Evolutionary conservation across 2,888 invertebrate genomes (phyloP).

Genomic region (Trichacis sp.): DNA sequence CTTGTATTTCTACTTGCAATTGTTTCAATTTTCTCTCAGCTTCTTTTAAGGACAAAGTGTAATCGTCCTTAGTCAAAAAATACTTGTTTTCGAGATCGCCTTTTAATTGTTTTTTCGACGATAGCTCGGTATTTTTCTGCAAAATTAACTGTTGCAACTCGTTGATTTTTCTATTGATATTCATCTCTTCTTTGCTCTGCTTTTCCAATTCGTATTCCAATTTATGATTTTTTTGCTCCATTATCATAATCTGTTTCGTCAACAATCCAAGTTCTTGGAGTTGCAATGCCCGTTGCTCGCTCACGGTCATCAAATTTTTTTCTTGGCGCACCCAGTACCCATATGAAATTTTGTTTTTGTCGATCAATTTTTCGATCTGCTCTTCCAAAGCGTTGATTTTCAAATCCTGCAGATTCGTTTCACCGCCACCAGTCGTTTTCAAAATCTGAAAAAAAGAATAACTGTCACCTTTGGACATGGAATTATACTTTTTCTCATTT

Average conservation of each 20-base stretch:
- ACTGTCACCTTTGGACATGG: not conserved
- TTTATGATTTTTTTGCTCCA: slow-evolving; percentile 81
- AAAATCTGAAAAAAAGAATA: slow-evolving; percentile 51
- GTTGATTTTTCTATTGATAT: slow-evolving; percentile 74
- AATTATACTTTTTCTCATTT: not conserved
- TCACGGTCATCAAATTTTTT: slow-evolving; percentile 77
- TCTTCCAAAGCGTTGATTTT: slow-evolving; percentile 77
- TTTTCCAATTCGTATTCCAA: slow-evolving; percentile 76
- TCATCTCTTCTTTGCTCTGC: slow-evolving; percentile 72
- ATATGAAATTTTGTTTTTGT: slow-evolving; percentile 76
- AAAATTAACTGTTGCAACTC: slow-evolving; percentile 74
- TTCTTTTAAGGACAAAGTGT: slow-evolving; percentile 73
- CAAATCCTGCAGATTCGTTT: slow-evolving; percentile 72
- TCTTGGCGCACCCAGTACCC: slow-evolving; percentile 84
- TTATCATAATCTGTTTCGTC: slow-evolving; percentile 76
- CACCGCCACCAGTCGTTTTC: slow-evolving; percentile 56
- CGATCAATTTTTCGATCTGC: slow-evolving; percentile 74
- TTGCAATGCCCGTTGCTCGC: slow-evolving; percentile 77
- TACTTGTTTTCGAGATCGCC: slow-evolving; percentile 72
- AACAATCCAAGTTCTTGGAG: slow-evolving; percentile 78
- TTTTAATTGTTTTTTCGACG: slow-evolving; percentile 71
- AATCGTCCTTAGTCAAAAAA: slow-evolving; percentile 71
- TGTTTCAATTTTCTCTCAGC: slow-evolving; percentile 77
- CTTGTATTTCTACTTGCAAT: slow-evolving; percentile 77
- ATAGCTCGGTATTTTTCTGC: slow-evolving; percentile 65